A percentile compares a stretch with the other conserved stretches of the same genome.
Conservation (phyloP, 2,888 invertebrate genomes). For the Helobdella robusta region DNA sequence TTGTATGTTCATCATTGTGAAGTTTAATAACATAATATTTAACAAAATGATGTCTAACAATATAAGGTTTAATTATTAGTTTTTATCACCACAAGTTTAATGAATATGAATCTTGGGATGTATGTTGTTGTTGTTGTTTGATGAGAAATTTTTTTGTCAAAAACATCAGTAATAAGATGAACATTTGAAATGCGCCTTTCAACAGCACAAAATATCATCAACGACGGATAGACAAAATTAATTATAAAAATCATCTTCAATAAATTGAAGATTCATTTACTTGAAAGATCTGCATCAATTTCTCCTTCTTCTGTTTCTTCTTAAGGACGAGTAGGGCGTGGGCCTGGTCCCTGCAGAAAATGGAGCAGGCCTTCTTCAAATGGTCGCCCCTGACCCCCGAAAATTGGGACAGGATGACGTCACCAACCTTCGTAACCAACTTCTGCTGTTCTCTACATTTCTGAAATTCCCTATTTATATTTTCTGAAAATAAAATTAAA, state of each 20-base stretch:
- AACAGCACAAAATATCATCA: no score
- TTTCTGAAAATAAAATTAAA: conserved; percentile 15
- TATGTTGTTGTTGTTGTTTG: no score
- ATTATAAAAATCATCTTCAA: neutral
- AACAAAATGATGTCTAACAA: no score
- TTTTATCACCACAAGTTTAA: no score
- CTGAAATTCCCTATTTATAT: conserved; percentile 57
- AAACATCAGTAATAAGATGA: no score
- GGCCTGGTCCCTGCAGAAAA: conserved; percentile 78
- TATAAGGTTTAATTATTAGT: no score
- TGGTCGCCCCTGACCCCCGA: conserved; percentile 68
- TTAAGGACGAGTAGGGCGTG: conserved; percentile 71
- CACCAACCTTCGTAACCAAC: conserved; percentile 60
- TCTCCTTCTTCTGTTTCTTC: conserved; percentile 65
- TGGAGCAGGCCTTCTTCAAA: conserved; percentile 67
- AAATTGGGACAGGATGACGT: conserved; percentile 58
- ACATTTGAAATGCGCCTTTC: no score
- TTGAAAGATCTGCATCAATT: conserved; percentile 11
- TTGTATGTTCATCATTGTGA: no score
- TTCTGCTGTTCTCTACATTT: conserved; percentile 29
- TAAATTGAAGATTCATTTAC: neutral
- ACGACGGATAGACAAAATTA: no score
- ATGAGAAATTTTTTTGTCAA: no score
- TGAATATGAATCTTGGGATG: no score
- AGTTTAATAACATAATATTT: no score